Evolutionary conservation across 2,888 invertebrate species (phyloP), one percentile per base, ranked within the genome.

Genomic region (Linhomoeus sp.): DNA sequence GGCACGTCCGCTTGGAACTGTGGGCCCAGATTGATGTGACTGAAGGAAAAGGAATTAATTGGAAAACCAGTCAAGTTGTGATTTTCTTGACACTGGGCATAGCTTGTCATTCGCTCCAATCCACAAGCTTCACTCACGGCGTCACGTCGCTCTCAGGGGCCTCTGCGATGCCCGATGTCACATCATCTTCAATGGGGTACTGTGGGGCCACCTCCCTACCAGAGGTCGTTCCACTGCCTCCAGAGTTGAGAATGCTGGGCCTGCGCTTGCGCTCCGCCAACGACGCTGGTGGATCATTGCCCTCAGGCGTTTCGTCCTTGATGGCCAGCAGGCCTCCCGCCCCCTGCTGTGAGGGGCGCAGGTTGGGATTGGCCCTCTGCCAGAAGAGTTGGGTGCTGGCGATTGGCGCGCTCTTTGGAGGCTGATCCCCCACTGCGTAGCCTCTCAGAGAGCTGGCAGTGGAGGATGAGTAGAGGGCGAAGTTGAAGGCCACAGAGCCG

Each of bases 1-100:
- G 37, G 24, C 38, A 39, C 35, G 35, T n/a, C 14, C 19, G 62
- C 61, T 47, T 61, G 61, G 49, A 55, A 62, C 33, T 49, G 47
- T 45, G 52, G 51, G 19, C 56, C 56, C 14, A 56, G 45, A 38
- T 56, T 56, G 43, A 56, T 57, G 47, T 56, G 56, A 38, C 38
- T 33, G 23, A 15, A n/a, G n/a, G n/a, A n/a, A 25, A 20, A 7
- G 5, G 38, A 38, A 19, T 19, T 3, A 7, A 38, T 38, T 38
- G 5, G 5, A 38, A 38, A 38, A 19, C 9, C 7, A 38, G 5
- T 19, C 7, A 38, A n/a, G n/a, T n/a, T n/a, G n/a, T n/a, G n/a
- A n/a, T n/a, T n/a, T n/a, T n/a, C n/a, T n/a, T n/a, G n/a, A n/a
- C n/a, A n/a, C n/a, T n/a, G n/a, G n/a, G n/a, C n/a, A n/a, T n/a